A percentile compares a stretch with the other conserved stretches of the same genome.
Conservation (phyloP, 2,797 vertebrate species). For the Siniperca scherzeri region DNA sequence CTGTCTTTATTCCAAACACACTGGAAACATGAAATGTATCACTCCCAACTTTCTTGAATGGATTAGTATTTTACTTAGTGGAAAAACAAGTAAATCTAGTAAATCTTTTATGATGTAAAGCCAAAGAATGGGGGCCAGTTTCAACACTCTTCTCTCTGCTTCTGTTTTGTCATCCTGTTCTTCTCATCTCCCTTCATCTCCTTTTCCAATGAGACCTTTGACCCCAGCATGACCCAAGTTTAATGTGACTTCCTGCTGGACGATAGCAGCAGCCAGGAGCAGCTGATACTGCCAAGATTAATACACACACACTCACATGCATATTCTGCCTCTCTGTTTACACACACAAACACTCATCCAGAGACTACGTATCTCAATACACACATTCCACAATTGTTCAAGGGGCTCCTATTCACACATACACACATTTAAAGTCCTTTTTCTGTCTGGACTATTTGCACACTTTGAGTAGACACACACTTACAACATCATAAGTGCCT, state of each 20-base stretch:
- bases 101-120: constrained; percentile 20
- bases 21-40: not conserved
- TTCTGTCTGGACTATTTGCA: not conserved
- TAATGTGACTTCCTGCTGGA: constrained; percentile 67
- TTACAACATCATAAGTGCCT: not conserved
- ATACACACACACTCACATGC: constrained; percentile 35
- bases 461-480: constrained; percentile 5
- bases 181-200: constrained; percentile 41
- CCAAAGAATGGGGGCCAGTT: not conserved
- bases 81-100: too few relatives aligned
- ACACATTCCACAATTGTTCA: not conserved
- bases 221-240: constrained; percentile 31
- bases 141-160: not conserved
- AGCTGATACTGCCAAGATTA: constrained; percentile 60
- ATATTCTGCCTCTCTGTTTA: not conserved
- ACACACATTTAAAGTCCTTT: not conserved
- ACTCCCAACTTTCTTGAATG: not conserved
- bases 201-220: constrained; percentile 49
- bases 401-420: not conserved
- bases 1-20: not conserved
- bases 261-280: constrained; percentile 42
- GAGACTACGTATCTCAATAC: not conserved
- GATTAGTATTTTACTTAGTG: not conserved
- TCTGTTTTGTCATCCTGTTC: constrained; percentile 8
- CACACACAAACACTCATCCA: constrained; percentile 12